Evolutionary conservation across 2,797 vertebrate species (phyloP).

Genomic region (Myotis findleyi): DNA sequence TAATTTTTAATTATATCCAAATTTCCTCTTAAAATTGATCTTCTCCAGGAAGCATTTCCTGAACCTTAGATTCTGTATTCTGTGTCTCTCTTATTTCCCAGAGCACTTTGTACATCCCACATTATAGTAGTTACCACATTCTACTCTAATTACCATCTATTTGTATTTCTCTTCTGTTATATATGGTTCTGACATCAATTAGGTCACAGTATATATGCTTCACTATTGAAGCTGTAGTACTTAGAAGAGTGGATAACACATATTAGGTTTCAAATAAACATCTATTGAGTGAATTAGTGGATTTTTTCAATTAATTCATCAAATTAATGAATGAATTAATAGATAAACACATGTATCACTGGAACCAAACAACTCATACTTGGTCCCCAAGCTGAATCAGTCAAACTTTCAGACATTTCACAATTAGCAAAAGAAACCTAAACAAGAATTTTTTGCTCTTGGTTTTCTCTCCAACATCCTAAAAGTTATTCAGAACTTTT

Average conservation of each 20-base stretch:
- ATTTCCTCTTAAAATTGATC: not conserved
- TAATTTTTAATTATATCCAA: slow-evolving; percentile 47
- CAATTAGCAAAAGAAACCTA: not conserved
- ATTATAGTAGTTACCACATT: not conserved
- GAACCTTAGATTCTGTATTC: not conserved
- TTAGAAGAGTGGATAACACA: not conserved
- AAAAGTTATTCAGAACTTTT: slow-evolving; percentile 28
- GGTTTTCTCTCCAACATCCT: not conserved
- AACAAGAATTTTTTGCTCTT: slow-evolving; percentile 1
- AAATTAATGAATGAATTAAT: slow-evolving; percentile 34
- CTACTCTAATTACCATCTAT: not conserved
- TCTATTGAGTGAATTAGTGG: slow-evolving; percentile 17
- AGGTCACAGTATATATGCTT: not conserved
- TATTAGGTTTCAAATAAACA: slow-evolving; percentile 3
- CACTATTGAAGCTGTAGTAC: not conserved
- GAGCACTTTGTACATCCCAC: not conserved
- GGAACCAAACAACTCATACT: not conserved
- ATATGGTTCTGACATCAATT: not conserved
- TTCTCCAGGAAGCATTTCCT: slow-evolving; percentile 27
- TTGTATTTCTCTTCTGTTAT: slow-evolving; percentile 28
- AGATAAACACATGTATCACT: not conserved
- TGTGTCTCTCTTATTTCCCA: not conserved
- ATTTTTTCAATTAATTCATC: slow-evolving; percentile 38
- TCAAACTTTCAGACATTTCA: not conserved
- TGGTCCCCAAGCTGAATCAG: not conserved